These are phyloP conservation scores for Diglossa brunneiventris DNA, from an alignment of 2,113 vertebrate genomes.

Conservation along the genomic window DNA sequence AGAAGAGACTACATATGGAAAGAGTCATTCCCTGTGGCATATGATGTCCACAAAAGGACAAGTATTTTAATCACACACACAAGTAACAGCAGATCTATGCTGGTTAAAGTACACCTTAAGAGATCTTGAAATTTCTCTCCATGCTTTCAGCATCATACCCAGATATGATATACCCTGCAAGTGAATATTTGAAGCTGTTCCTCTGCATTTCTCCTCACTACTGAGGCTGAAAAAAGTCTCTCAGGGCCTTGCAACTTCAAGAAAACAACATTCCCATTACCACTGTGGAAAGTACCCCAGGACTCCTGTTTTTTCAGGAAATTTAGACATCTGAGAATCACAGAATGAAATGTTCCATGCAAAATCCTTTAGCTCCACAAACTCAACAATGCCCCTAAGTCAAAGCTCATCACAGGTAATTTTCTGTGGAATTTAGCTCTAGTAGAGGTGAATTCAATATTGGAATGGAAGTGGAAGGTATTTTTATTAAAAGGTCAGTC, in stretches of 20 bases:
- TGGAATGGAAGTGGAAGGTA: neutral
- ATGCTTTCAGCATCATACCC: accelerated
- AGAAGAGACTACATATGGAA: neutral
- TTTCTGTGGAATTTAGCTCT: neutral
- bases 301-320: neutral
- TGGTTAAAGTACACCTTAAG: neutral
- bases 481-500: neutral
- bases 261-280: accelerated
- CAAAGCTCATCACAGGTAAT: neutral
- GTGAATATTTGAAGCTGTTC: neutral
- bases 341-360: neutral
- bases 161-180: neutral
- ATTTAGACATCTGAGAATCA: neutral
- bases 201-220: neutral
- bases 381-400: neutral
- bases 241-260: neutral
- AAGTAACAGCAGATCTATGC: neutral
- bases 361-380: neutral
- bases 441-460: neutral
- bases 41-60: neutral
- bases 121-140: neutral
- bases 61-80: neutral
- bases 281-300: neutral
- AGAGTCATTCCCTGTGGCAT: neutral
- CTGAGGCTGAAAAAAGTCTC: neutral